Evolutionary conservation across 2,797 vertebrate species (phyloP), one percentile per base, ranked within the genome.

Genomic region (Mus minutoides): DNA sequence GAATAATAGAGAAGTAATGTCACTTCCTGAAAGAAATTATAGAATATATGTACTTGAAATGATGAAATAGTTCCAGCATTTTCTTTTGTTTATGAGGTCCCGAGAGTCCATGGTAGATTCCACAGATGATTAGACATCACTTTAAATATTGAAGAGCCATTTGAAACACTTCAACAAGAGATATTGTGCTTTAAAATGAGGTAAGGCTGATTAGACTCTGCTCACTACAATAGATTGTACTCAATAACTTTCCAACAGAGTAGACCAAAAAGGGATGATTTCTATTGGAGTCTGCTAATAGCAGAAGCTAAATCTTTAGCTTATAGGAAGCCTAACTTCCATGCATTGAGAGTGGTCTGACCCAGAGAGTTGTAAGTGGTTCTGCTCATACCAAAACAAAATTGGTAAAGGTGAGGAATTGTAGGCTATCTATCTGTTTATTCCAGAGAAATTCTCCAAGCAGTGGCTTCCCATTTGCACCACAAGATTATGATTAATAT

Each of bases 41-140:
- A 40, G 86, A 96, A 85, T 62, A 58, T 40, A 67, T 2, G 1
- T 95, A 95, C 91, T 97, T 97, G 10, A 24, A 96, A 62, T 97
- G 84, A 97, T 96, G 90, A 95, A 94, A 94, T 95, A 8, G 67
- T 92, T 82, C 67, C 90, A 80, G 93, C 78, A 90, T 64, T 71
- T 88, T 94, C 58, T 93, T 73, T 43, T 95, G 86, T 89, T 67
- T 96, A 90, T 93, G 71, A 73, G 49, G 54, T 83, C 52, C 83
- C 95, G 16, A 94, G 69, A 95, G 94, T 88, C 87, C 83, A 52
- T 87, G 95, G 90, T 80, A 96, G 91, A 97, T 87, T 97, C 96
- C 86, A 96, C 82, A 97, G 92, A 97, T 97, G 92, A 97, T 96
- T 97, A 91, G 96, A 96, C 93, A 93, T 95, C 95, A 95, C 67